Percentiles rank a stretch among this genome's conserved stretches.
These are phyloP conservation scores for Mormyrus proboscirostris DNA, from an alignment of 2,797 vertebrate genomes.

Conservation along the genomic window DNA sequence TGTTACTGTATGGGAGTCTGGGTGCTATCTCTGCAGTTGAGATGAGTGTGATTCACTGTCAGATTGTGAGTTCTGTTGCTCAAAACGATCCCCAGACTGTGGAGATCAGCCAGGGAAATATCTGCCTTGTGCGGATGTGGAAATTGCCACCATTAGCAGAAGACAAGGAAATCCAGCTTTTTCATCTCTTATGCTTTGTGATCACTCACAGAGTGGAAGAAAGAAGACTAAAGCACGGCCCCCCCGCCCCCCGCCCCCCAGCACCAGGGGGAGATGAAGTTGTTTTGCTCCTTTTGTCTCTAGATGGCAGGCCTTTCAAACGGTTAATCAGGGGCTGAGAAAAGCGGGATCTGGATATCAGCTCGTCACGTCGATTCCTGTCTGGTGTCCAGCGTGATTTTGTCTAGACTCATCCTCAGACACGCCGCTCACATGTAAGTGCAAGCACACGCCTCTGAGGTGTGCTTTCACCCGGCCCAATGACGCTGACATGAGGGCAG, in stretches of 20 bases:
- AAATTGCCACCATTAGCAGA: background rate
- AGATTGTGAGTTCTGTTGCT: background rate
- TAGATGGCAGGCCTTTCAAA: constrained; percentile 1
- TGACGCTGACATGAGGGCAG: background rate
- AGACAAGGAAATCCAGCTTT: background rate
- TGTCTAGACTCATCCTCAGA: background rate
- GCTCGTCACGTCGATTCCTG: background rate
- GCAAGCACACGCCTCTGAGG: background rate
- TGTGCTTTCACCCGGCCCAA: background rate
- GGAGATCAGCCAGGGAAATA: background rate
- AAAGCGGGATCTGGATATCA: background rate
- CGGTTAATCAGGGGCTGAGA: background rate
- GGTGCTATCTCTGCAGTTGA: background rate
- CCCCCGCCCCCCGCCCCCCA: background rate
- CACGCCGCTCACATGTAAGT: background rate
- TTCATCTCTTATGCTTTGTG: constrained; percentile 5
- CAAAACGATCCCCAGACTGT: background rate
- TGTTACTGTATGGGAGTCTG: background rate
- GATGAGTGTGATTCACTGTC: background rate
- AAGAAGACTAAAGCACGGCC: background rate
- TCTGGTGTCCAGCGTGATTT: background rate
- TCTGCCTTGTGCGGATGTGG: background rate
- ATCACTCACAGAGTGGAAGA: background rate
- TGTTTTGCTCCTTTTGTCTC: constrained; percentile 12
- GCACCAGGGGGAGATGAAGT: background rate